Evolutionary conservation across 2,797 vertebrate species (phyloP), one percentile per base, ranked within the genome.

Genomic region (Mus caroli): DNA sequence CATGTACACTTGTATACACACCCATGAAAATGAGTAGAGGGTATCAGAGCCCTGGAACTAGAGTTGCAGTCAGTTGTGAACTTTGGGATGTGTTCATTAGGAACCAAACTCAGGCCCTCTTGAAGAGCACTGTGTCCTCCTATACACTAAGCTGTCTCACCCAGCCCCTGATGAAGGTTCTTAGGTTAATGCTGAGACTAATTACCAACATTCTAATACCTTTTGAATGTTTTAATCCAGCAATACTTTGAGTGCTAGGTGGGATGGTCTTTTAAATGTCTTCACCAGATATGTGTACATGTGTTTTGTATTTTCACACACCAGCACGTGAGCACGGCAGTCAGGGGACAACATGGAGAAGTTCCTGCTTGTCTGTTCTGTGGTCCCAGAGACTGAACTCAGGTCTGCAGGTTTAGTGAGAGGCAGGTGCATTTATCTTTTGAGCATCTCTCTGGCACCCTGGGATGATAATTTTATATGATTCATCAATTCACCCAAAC

Each of bases 181-280:
- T 92, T 73, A 69, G 50, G 22, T 26, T 90, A 26, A n/a, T 86
- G 52, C 87, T 88, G 78, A 91, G 19, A 69, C 75, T 91, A 67
- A 54, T 52, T 94, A 19, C 43, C 79, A 87, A 0, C 50, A 82
- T 76, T 79, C 83, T 75, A 84, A 0, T 46, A 19, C 73, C 60
- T 82, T 77, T 17, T 94, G 78, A 52, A 76, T 69, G 56, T 94
- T 43, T 80, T 92, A 31, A 88, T 92, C 46, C 37, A 67, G 1
- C 62, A 34, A 31, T 80, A 92, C 69, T 94, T 90, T 24, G 73
- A 78, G 3, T 92, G 28, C 31, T 67, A n/a, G 17, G 15, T 88
- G 46, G 34, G 40, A 50, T 85, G 82, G 60, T n/a, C 40, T 67
- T 67, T 85, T 50, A 64, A 31, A 50, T 34, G 37, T 50, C 50